Conservation (phyloP, 2,797 vertebrate genomes). For the Betta splendens region DNA sequence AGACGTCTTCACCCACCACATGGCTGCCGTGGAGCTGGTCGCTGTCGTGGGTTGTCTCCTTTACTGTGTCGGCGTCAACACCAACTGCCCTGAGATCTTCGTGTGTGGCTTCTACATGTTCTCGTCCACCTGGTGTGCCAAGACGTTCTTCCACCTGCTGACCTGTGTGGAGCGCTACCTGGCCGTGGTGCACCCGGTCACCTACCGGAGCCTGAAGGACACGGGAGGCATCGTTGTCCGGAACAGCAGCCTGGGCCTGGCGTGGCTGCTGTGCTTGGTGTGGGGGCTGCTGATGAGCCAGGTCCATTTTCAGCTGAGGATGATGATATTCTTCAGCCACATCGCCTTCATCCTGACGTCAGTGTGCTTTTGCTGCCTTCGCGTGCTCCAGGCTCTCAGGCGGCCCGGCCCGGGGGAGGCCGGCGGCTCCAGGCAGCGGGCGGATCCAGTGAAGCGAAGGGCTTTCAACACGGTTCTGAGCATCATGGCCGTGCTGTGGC, state of each 20-base stretch:
- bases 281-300: fast-evolving
- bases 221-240: slow-evolving; percentile 2
- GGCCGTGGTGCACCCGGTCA: slow-evolving; percentile 18
- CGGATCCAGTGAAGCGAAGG: slow-evolving; percentile 9
- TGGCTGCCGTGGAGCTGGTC: neutral
- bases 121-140: neutral
- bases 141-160: neutral
- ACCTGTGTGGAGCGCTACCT: slow-evolving; percentile 14
- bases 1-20: slow-evolving; percentile 26
- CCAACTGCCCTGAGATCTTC: fast-evolving
- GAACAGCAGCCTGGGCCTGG: neutral
- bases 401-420: neutral
- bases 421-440: no score
- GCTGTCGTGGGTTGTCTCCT: fast-evolving
- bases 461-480: neutral
- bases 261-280: neutral
- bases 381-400: slow-evolving; percentile 15
- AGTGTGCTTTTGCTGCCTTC: slow-evolving; percentile 23
- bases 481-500: neutral
- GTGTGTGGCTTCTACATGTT: fast-evolving
- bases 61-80: fast-evolving
- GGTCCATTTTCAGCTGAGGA: fast-evolving
- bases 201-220: slow-evolving; percentile 4
- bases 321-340: neutral
- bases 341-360: no score